Conservation (phyloP, 1,140 invertebrate genomes). For the Lordiphosa clarofinis region DNA sequence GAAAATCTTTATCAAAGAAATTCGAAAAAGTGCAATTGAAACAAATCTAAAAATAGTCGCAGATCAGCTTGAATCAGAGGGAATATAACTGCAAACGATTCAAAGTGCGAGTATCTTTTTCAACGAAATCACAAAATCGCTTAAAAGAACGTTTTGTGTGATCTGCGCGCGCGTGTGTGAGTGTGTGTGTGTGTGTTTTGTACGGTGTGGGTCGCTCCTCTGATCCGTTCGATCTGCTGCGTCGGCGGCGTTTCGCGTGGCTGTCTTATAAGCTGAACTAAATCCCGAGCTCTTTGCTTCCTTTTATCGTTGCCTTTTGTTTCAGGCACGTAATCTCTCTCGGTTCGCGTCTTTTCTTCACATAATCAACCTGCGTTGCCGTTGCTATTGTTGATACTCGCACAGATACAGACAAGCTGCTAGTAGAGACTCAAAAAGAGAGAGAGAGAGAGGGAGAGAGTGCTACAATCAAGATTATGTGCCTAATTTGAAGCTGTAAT, state of each 20-base stretch:
- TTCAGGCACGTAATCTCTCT: slow-evolving; percentile 69
- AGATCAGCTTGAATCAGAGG: slow-evolving; percentile 24
- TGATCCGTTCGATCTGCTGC: slow-evolving; percentile 53
- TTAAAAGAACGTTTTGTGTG: slow-evolving; percentile 38
- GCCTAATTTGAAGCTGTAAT: slow-evolving; percentile 76
- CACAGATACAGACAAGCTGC: slow-evolving; percentile 11
- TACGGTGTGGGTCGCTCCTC: slow-evolving; percentile 32
- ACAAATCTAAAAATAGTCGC: slow-evolving; percentile 25
- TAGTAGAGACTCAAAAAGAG: slow-evolving; percentile 6
- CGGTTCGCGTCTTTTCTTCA: slow-evolving; percentile 19
- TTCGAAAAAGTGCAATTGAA: slow-evolving; percentile 20
- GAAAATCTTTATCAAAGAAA: slow-evolving; percentile 7
- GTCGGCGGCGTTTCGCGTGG: slow-evolving; percentile 27
- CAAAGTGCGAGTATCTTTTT: slow-evolving; percentile 34
- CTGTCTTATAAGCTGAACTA: slow-evolving; percentile 67
- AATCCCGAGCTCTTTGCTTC: slow-evolving; percentile 44
- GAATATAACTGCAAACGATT: slow-evolving; percentile 19
- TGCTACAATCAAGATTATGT: slow-evolving; percentile 63
- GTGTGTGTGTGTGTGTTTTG: slow-evolving; percentile 9
- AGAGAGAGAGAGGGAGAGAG: slow-evolving; percentile 21
- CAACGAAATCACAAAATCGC: slow-evolving; percentile 70
- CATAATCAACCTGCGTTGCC: slow-evolving; percentile 65
- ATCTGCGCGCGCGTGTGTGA: slow-evolving; percentile 38
- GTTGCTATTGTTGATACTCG: slow-evolving; percentile 5
- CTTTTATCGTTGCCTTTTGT: slow-evolving; percentile 57